Evolutionary conservation across 2,113 vertebrate genomes (phyloP).

Genomic region (Myotis davidii): DNA sequence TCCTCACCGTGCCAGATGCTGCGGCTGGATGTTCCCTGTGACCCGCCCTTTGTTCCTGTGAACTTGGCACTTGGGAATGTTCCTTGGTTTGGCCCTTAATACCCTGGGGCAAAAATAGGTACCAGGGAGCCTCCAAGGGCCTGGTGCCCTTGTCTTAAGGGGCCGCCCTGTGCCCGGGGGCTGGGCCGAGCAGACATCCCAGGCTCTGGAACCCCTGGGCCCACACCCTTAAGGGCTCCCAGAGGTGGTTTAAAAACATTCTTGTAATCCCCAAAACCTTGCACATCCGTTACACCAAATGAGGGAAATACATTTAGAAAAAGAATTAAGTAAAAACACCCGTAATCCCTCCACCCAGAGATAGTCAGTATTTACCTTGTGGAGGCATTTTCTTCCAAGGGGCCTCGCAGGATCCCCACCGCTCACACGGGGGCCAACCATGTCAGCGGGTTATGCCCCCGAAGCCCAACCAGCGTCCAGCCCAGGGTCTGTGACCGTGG

Average conservation of each 20-base stretch:
- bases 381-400: neutral
- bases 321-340: neutral
- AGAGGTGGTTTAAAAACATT: neutral
- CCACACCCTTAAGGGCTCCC: neutral
- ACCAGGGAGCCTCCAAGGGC: conserved; percentile 39
- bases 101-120: conserved; percentile 71
- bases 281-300: neutral
- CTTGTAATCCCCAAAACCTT: neutral
- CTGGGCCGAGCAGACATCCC: neutral
- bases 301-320: neutral
- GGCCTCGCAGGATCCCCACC: too few relatives aligned
- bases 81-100: conserved; percentile 50
- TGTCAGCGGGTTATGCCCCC: too few relatives aligned
- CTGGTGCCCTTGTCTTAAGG: conserved; percentile 60
- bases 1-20: neutral
- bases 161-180: neutral
- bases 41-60: neutral
- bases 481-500: too few relatives aligned
- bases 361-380: neutral
- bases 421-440: too few relatives aligned
- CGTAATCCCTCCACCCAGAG: neutral
- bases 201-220: neutral
- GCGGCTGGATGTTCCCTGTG: neutral
- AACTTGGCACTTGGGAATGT: conserved; percentile 8
- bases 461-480: too few relatives aligned